phyloP scores from a whole-genome alignment of 2,113 vertebrate species.

The Lynx canadensis region DNA sequence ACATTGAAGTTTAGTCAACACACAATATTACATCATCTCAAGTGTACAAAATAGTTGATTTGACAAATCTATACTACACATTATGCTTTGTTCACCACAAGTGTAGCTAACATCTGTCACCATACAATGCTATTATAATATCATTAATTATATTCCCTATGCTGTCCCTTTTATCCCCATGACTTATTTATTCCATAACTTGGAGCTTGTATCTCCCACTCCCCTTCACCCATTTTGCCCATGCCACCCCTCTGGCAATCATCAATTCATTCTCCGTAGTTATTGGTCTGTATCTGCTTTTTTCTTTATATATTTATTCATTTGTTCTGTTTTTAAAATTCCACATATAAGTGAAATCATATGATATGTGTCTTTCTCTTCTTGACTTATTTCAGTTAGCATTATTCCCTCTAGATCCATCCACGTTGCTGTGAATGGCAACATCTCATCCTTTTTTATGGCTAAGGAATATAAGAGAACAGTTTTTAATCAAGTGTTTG shows the following conservation, averaged over 20 bases:
- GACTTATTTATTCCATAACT: neutral
- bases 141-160: neutral
- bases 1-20: neutral
- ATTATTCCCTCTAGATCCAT: neutral
- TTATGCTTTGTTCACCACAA: neutral
- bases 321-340: neutral
- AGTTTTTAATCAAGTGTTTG: neutral
- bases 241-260: neutral
- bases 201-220: neutral
- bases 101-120: neutral
- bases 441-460: neutral
- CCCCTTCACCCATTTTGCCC: neutral
- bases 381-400: neutral
- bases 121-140: neutral
- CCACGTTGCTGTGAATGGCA: neutral
- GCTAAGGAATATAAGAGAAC: neutral
- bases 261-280: neutral
- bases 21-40: neutral
- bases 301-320: neutral
- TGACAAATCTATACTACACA: neutral
- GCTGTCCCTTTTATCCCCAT: neutral
- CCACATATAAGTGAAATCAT: neutral
- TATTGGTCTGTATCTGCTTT: neutral
- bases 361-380: neutral
- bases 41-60: neutral